Conservation (phyloP, 2,113 vertebrate genomes). For the Euleptes europaea region DNA sequence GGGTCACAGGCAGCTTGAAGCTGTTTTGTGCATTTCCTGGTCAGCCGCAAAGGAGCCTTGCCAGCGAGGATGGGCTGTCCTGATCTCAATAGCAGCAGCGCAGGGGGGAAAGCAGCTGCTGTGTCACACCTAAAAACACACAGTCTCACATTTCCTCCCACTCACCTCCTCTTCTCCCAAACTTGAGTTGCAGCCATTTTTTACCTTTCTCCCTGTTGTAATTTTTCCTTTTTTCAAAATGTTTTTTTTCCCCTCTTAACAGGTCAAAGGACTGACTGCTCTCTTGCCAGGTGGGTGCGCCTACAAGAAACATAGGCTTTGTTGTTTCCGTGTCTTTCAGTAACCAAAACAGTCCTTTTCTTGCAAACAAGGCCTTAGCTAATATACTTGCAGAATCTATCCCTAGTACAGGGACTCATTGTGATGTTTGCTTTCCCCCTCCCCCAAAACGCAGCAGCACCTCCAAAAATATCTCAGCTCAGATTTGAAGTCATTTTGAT, state of each 20-base stretch:
- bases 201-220: constrained; percentile 15
- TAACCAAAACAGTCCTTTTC: neutral
- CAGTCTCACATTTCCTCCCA: accelerated
- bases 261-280: constrained; percentile 96
- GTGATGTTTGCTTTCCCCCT: neutral
- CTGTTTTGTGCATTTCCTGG: neutral
- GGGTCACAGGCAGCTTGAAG: constrained; percentile 22
- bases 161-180: neutral
- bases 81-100: neutral
- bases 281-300: constrained; percentile 90
- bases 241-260: constrained; percentile 57
- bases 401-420: neutral
- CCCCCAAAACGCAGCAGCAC: neutral
- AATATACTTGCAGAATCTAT: neutral
- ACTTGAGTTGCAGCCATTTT: constrained; percentile 21
- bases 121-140: neutral
- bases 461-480: neutral
- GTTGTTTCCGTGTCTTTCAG: neutral
- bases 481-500: neutral
- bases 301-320: constrained; percentile 20
- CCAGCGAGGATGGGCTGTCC: neutral
- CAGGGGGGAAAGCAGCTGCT: accelerated
- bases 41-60: neutral
- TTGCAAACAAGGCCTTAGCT: neutral
- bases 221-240: neutral